Evolutionary conservation across 2,113 vertebrate species (phyloP).

Genomic region (Entomyzon cyanotis): DNA sequence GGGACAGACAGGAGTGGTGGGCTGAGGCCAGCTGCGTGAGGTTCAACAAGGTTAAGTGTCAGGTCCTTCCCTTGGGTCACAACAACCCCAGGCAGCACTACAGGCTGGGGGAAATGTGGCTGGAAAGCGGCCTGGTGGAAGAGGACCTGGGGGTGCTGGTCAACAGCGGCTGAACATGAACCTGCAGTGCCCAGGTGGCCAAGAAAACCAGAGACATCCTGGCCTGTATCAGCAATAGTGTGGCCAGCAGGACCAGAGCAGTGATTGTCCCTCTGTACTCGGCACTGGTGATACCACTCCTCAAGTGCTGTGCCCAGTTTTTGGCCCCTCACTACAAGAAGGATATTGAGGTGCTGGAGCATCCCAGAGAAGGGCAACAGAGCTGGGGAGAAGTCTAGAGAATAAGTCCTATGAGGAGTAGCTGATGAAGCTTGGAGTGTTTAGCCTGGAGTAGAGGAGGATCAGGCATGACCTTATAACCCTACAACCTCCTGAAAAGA

Average conservation of each 20-base stretch:
- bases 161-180: not conserved
- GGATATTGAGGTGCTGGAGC: not conserved
- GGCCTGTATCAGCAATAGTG: not conserved
- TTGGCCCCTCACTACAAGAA: not conserved
- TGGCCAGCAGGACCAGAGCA: not conserved
- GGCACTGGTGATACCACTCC: not conserved
- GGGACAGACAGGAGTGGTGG: not conserved
- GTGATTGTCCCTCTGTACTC: accelerated
- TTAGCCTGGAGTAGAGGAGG: not conserved
- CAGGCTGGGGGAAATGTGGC: not conserved
- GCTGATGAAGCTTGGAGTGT: not conserved
- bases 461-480: not conserved
- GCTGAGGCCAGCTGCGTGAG: not conserved
- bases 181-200: not conserved
- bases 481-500: not conserved
- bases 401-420: not conserved
- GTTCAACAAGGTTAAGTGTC: accelerated
- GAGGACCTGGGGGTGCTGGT: not conserved
- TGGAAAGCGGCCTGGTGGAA: not conserved
- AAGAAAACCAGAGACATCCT: not conserved
- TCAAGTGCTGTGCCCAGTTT: accelerated
- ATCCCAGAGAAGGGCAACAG: not conserved
- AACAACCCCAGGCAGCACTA: accelerated
- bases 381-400: not conserved
- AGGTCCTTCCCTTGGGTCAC: not conserved